Base-by-base conservation (phyloP, 2,888 invertebrate genomes). In the Reticulitermes lucifugus region DNA sequence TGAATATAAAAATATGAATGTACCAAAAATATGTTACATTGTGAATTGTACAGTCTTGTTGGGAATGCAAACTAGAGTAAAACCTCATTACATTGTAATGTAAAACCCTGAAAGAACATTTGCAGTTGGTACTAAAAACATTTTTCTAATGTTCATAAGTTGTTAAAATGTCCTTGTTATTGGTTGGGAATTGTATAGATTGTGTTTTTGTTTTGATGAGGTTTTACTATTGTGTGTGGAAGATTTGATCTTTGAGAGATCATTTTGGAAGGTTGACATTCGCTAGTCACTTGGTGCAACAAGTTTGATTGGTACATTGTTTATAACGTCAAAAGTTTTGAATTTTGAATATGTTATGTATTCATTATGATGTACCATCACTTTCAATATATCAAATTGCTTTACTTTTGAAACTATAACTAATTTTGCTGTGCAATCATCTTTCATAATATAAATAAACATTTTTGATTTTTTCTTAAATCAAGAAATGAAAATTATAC, bases 141-240 rank as follows among this genome's bases (percentile, higher is more conserved):
- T 70, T 81, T 65, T 81, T 81, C 65, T 81, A 81, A 81, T 70
- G 65, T 81, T 81, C 43, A n/a, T 35, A 81, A 65, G 22, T 81
- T 81, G 81, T 81, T 81, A 60, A 80, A 43, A 81, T 81, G 81
- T 70, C 70, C 70, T 80, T 81, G 81, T 81, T 81, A 81, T 43
- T 81, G 81, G 25, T 65, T 81, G 70, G 43, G 41, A 81, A 70
- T 43, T 81, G 81, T 81, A 81, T 25, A 70, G 25, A 43, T 29
- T 51, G 55, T 79, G 46, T 79, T 79, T 60, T 46, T 79, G 79
- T 79, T 79, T 79, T 79, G 51, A 79, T 43, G 79, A 51, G 79
- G 79, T 79, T 79, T 79, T 79, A 55, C 79, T 70, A 25, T 70
- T 46, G 43, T 81, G 81, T 65, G 35, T 65, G 43, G 70, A 65